Percentiles rank a stretch among this genome's conserved stretches.
These are phyloP conservation scores for Mythimna vitellina DNA, from an alignment of 2,888 invertebrate genomes.

Conservation along the genomic window DNA sequence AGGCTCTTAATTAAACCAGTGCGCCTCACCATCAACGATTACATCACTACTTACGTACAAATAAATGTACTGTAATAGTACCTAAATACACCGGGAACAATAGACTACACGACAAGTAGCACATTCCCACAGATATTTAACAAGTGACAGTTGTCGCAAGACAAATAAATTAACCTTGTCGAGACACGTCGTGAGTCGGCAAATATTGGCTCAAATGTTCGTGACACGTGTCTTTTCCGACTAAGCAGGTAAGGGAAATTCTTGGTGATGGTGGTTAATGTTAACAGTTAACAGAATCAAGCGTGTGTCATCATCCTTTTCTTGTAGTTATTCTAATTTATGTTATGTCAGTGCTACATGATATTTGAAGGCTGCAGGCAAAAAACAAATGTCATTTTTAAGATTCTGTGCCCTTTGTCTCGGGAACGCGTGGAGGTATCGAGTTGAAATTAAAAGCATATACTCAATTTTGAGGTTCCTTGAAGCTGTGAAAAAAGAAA, in stretches of 20 bases:
- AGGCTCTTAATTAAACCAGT: too few species aligned
- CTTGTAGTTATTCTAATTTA: too few species aligned
- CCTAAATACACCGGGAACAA: conserved; percentile 28
- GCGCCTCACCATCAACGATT: too few species aligned
- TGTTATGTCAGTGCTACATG: not conserved
- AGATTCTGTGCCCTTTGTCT: too few species aligned
- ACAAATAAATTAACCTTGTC: conserved; percentile 49
- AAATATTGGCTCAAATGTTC: conserved; percentile 54
- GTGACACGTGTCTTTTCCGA: conserved; percentile 37
- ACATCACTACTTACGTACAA: too few species aligned
- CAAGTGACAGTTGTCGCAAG: conserved; percentile 35
- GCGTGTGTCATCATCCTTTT: not conserved
- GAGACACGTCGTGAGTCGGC: conserved; percentile 32
- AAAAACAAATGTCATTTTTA: too few species aligned
- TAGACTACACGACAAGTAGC: conserved; percentile 12
- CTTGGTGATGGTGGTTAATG: not conserved
- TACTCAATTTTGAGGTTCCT: too few species aligned
- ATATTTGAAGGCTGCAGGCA: too few species aligned
- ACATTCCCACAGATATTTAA: conserved; percentile 34
- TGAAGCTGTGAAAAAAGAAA: too few species aligned
- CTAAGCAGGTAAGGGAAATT: conserved; percentile 14
- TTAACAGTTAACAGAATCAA: not conserved
- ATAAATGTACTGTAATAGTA: not conserved
- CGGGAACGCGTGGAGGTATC: too few species aligned
- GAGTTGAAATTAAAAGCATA: too few species aligned